Evolutionary conservation across 2,113 vertebrate species (phyloP), one percentile per base, ranked within the genome.

Genomic region (Phylloscopus trochiloides): DNA sequence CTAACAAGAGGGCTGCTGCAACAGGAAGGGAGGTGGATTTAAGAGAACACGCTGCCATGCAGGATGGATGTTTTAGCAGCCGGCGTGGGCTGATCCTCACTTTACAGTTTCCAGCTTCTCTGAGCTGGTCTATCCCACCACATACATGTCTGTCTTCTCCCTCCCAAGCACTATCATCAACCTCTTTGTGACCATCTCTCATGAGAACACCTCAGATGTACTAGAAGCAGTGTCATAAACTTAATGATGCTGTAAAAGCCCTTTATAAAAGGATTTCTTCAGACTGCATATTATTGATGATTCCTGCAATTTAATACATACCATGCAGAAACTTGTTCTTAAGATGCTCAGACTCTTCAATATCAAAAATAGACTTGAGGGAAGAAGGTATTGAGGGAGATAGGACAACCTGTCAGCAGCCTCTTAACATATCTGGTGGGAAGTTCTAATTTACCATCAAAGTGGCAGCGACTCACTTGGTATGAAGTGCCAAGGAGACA

Each of bases 401-500:
- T 4, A 68, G 76, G 76, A 77, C 83, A 92, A 94, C 57, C 84
- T 2, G 4, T 91, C 65, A 91, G 87, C 78, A 86, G 72, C 82
- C 93, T 90, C 70, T 88, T 82, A 76, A 67, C 72, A 17, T 80
- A 81, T 75, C 90, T 92, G 50, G 79, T 90, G 67, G 92, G 85
- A 91, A 96, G 54, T 88, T 86, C 43, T 91, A 38, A 86, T 94
- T 96, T 79, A 77, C 81, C 55, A 52, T 91, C 74, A 72, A 90
- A 95, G 87, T 97, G 85, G 78, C 85, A 96, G 75, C 43, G 0
- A 71, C 89, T 95, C 72, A 17, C 67, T 96, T 79, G 78, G 67
- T 77, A 48, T 52, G 80, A 80, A 86, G 75, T 88, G 97, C 97
- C 96, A 97, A 84, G 78, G 57, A 96, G 91, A 96, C 97, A 97